Evolutionary conservation across 2,888 invertebrate species (phyloP).

Genomic region (Drosophila paramelanica): DNA sequence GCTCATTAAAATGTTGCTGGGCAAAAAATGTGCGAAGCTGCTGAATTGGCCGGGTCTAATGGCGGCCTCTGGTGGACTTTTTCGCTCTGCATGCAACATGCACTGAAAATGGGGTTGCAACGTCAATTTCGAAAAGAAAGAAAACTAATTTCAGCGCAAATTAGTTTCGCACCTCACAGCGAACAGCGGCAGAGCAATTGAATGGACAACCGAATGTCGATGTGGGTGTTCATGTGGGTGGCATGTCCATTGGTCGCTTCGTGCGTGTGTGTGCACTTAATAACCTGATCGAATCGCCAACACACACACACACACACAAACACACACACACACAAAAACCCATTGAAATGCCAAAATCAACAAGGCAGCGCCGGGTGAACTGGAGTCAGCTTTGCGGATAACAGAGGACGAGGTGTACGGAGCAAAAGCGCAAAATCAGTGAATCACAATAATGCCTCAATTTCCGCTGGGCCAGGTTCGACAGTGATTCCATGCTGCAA

Average conservation of each 20-base stretch:
- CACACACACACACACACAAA: conserved; percentile 80
- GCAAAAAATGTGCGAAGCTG: conserved; percentile 46
- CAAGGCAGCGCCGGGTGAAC: conserved; percentile 56
- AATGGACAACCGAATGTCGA: conserved; percentile 60
- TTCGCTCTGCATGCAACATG: conserved; percentile 50
- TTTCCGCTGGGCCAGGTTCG: conserved; percentile 69
- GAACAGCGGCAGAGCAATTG: conserved; percentile 73
- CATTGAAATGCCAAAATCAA: conserved; percentile 81
- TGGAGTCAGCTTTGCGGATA: conserved; percentile 12
- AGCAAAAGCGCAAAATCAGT: conserved; percentile 71
- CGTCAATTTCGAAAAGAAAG: conserved; percentile 68
- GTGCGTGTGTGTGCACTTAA: conserved; percentile 74
- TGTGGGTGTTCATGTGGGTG: conserved; percentile 17
- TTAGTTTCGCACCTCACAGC: conserved; percentile 77
- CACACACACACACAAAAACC: conserved; percentile 70
- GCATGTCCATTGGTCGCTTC: conserved; percentile 13
- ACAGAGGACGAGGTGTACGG: conserved; percentile 19
- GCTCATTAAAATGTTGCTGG: conserved; percentile 71
- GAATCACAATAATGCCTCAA: conserved; percentile 81
- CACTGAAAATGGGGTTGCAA: conserved; percentile 55
- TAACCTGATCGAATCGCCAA: conserved; percentile 80
- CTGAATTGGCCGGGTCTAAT: conserved; percentile 41
- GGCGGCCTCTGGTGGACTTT: conserved; percentile 28
- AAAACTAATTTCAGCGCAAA: conserved; percentile 81
- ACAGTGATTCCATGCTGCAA: conserved; percentile 10